phyloP scores from a whole-genome alignment of 1,140 invertebrate species.

The Pissodes strobi region DNA sequence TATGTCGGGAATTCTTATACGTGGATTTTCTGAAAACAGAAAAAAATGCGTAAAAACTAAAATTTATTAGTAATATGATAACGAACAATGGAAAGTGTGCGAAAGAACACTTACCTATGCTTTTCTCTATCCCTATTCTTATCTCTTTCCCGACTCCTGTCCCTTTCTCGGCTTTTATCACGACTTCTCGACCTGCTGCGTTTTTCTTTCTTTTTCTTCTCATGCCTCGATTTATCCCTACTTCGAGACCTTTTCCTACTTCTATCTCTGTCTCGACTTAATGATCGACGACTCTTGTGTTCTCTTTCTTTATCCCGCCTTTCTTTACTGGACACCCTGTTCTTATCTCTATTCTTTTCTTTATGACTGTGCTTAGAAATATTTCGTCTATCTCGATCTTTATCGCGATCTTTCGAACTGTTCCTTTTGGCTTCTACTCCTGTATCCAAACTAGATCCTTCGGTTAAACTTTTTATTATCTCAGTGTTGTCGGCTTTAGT shows the following conservation, averaged over 20 bases:
- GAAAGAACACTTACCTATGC: slow-evolving; percentile 23
- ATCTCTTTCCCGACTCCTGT: slow-evolving; percentile 23
- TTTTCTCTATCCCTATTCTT: slow-evolving; percentile 27
- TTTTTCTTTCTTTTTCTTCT: slow-evolving; percentile 37
- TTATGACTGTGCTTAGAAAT: slow-evolving; percentile 47
- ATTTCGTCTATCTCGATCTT: slow-evolving; percentile 51
- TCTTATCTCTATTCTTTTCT: slow-evolving; percentile 49
- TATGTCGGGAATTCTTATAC: slow-evolving; percentile 55
- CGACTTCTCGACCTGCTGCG: slow-evolving; percentile 41
- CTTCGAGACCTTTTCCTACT: slow-evolving; percentile 43
- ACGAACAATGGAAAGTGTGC: too few relatives aligned
- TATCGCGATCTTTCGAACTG: slow-evolving; percentile 37
- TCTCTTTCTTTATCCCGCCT: slow-evolving; percentile 35
- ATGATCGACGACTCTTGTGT: slow-evolving; percentile 36
- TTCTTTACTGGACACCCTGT: slow-evolving; percentile 52
- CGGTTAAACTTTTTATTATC: slow-evolving; percentile 47
- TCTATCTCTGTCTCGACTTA: slow-evolving; percentile 41
- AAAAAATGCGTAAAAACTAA: too few relatives aligned
- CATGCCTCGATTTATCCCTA: slow-evolving; percentile 42
- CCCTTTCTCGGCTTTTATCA: slow-evolving; percentile 16
- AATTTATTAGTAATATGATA: too few relatives aligned
- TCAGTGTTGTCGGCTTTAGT: slow-evolving; percentile 50
- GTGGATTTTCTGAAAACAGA: slow-evolving; percentile 40
- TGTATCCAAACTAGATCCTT: slow-evolving; percentile 37
- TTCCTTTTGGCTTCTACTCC: slow-evolving; percentile 37